Percentiles rank a stretch among this genome's conserved stretches.
phyloP scores from a whole-genome alignment of 2,888 invertebrate genomes.

The Pristionchus mayeri region DNA sequence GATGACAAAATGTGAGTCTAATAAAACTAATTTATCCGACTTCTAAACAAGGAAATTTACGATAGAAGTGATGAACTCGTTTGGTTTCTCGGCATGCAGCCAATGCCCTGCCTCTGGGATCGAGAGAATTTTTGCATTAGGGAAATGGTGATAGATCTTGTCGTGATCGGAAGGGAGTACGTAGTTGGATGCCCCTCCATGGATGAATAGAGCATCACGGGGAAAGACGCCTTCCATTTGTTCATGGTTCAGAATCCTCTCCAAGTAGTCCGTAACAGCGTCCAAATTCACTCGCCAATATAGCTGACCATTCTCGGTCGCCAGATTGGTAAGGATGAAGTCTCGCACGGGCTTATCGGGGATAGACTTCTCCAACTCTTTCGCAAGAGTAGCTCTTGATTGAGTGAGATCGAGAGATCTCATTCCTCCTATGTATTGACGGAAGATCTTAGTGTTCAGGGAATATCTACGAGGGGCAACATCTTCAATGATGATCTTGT shows the following conservation, averaged over 20 bases:
- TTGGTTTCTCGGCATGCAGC: constrained; percentile 91
- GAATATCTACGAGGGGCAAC: constrained; percentile 42
- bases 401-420: constrained; percentile 13
- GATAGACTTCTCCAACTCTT: constrained; percentile 36
- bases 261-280: constrained; percentile 82
- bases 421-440: constrained; percentile 45
- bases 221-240: constrained; percentile 77
- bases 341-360: constrained; percentile 82
- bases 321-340: constrained; percentile 88
- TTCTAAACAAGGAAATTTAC: constrained; percentile 79
- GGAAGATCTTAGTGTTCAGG: constrained; percentile 17
- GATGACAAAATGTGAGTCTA: background rate
- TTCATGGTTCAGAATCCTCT: constrained; percentile 82
- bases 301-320: constrained; percentile 82
- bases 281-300: constrained; percentile 88
- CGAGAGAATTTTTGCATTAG: constrained; percentile 83
- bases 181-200: constrained; percentile 70
- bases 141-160: constrained; percentile 84
- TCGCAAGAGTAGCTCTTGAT: background rate
- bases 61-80: constrained; percentile 83
- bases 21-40: constrained; percentile 22
- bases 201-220: constrained; percentile 87
- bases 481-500: constrained; percentile 47
- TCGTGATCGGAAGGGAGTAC: constrained; percentile 62
- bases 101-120: constrained; percentile 90